Evolutionary conservation across 2,888 invertebrate genomes (phyloP).

Genomic region (Dermolepida albohirtum): DNA sequence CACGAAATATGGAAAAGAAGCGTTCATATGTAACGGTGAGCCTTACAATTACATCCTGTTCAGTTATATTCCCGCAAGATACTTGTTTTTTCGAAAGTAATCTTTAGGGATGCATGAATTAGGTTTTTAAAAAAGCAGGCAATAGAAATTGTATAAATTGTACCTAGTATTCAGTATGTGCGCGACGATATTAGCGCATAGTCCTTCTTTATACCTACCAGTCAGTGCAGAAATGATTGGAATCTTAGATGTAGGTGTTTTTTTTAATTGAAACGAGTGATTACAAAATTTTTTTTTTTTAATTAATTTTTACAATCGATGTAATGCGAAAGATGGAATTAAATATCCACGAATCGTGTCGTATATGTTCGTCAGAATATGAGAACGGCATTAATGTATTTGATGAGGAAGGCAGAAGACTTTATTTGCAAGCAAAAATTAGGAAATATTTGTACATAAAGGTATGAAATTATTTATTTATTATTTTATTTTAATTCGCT

Average conservation of each 20-base stretch:
- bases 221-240: constrained; percentile 53
- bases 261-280: constrained; percentile 52
- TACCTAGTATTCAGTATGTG: constrained; percentile 59
- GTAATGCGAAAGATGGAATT: constrained; percentile 57
- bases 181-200: constrained; percentile 60
- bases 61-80: constrained; percentile 3
- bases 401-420: constrained; percentile 74
- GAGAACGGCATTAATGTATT: constrained; percentile 74
- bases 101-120: constrained; percentile 56
- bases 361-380: constrained; percentile 74
- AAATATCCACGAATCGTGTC: constrained; percentile 65
- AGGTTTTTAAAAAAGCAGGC: constrained; percentile 61
- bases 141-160: constrained; percentile 61
- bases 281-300: constrained; percentile 39
- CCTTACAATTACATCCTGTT: neutral
- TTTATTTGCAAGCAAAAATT: constrained; percentile 75
- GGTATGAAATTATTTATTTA: constrained; percentile 63
- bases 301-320: constrained; percentile 48
- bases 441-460: constrained; percentile 76
- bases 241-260: constrained; percentile 50
- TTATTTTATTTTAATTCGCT: constrained; percentile 1
- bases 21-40: neutral
- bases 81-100: constrained; percentile 46
- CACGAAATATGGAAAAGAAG: constrained; percentile 1
- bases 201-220: constrained; percentile 56